Base-by-base conservation (phyloP, 2,797 vertebrate species). In the Phalloptychus januarius region DNA sequence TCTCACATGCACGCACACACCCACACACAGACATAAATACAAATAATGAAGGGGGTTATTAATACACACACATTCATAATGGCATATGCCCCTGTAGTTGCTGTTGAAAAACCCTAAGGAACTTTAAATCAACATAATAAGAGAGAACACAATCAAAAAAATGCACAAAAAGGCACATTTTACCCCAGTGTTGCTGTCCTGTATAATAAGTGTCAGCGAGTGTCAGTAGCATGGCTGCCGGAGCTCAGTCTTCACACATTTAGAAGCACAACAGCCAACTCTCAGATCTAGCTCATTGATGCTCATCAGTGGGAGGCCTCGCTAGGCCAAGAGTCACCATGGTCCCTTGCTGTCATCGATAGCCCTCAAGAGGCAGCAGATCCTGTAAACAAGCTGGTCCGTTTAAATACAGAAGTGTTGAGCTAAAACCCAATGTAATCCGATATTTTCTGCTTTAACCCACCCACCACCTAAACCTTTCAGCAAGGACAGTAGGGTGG, bases 91-190 rank as follows among this genome's bases (percentile, higher is more conserved):
- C 95, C 95, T 96, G 91, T 20, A 92, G 93, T 93, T 90, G 96
- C 95, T 90, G 77, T 95, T 95, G 96, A 95, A 86, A 95, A 96
- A 96, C 96, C 93, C 92, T 63, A 63, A 16, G 96, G 96, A 97
- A 96, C 96, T 95, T 96, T 95, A 98, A 98, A 97, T 96, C 96
- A 96, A 97, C 95, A 93, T 96, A 97, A 96, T 75, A 40, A 78
- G 78, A 92, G 86, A 80, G 48, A 91, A 91, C 78, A 93, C 91
- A 92, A 92, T 89, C 83, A 85, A 92, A 93, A 91, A 95, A 98
- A 98, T 98, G 97, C 98, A 99, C 98, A 99, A 98, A 98, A 99
- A 99, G 98, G 98, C 98, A 99, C 98, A 94, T 98, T 98, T 98
- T 97, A 99, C 97, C 97, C 96, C 98, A 97, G 97, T 98, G 98